Base-by-base conservation (phyloP, 2,797 vertebrate genomes). In the Columba guinea region DNA sequence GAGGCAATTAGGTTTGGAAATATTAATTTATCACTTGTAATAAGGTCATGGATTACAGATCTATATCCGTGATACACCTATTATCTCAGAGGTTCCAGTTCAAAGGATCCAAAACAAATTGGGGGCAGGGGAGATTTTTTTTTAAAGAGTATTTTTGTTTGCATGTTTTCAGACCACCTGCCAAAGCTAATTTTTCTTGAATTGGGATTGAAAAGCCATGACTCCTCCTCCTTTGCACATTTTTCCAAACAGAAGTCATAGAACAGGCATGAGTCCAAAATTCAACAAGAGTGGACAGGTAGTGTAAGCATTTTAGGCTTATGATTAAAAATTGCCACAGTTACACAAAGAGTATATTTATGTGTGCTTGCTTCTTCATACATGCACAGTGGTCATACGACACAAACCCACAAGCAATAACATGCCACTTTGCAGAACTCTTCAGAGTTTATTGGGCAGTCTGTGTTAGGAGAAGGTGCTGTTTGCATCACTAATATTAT, bases 1-100 rank as follows among this genome's bases (percentile, higher is more conserved):
- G 90, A 96, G 92, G 96, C 95, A 97, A 97, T 97, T 97, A 97
- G 82, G 93, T 97, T 95, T 94, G 90, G 90, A 97, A 97, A 97
- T 95, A 96, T 85, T 96, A 95, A 97, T 97, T 97, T 96, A 97
- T 97, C 95, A 95, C 84, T 87, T 87, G 52, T 94, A 96, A 94
- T 94, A 97, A 95, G 92, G 96, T 92, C 92, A 90, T 52, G 83
- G 90, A 92, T 97, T 96, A 87, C 62, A 95, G 96, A 94, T 96
- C 94, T 93, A 77, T 95, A 95, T 93, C 88, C 93, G 87, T 78
- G 69, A 95, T 94, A 71, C 35, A 87, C 78, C 67, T 93, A 89
- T 92, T 96, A 96, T 84, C 95, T 89, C 92, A 90, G 78, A 90
- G 46, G 75, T 91, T 95, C 91, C 92, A 91, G 77, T 80, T 95